Conservation (phyloP, 2,113 vertebrate genomes). For the Holacanthus passer region DNA sequence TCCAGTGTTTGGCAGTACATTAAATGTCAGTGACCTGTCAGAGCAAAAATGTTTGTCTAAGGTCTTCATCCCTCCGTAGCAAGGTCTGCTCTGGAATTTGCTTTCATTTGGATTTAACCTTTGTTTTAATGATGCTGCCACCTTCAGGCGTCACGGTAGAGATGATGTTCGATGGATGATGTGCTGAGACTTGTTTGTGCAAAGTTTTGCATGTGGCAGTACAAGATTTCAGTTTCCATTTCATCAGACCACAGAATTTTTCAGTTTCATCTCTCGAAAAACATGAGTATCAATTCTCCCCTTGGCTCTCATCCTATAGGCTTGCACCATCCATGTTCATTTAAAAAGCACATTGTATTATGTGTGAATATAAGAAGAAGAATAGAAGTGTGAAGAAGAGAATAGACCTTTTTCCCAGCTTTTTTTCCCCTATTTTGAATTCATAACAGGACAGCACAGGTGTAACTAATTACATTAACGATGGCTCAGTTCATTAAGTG, state of each 20-base stretch:
- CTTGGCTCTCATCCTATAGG: not conserved
- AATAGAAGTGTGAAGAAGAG: not conserved
- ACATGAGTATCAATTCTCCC: not conserved
- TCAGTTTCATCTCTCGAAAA: not conserved
- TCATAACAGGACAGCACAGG: not conserved
- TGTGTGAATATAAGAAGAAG: no score
- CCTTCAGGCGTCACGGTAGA: not conserved
- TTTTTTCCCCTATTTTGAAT: not conserved
- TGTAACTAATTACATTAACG: not conserved
- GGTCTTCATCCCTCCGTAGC: not conserved
- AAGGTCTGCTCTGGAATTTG: conserved; percentile 11
- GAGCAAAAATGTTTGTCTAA: not conserved
- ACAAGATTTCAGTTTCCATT: not conserved
- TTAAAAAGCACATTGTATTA: not conserved
- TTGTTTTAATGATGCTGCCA: not conserved
- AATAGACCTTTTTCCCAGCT: not conserved
- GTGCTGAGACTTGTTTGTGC: conserved; percentile 5
- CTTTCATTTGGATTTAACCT: conserved; percentile 13
- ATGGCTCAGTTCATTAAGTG: not conserved
- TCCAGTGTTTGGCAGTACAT: not conserved
- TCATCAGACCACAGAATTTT: not conserved
- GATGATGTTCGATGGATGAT: not conserved
- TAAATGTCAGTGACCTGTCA: conserved; percentile 1
- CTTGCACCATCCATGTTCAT: not conserved
- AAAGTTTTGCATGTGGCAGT: not conserved